Base-by-base conservation (phyloP, 2,113 vertebrate genomes). In the Eretmodus cyanostictus region DNA sequence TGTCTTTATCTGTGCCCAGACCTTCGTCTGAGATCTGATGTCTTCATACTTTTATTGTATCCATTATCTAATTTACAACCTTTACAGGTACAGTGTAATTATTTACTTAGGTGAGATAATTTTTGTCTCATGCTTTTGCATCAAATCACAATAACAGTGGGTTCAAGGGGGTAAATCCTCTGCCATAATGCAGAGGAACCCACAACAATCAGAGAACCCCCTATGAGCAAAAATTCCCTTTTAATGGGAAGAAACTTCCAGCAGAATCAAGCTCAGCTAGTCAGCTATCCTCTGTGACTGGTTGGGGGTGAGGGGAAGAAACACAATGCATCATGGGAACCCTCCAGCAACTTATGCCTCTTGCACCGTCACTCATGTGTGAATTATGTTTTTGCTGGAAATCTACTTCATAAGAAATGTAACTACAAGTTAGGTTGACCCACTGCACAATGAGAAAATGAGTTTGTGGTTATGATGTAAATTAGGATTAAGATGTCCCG, bases 1-100 rank as follows among this genome's bases (percentile, higher is more conserved):
- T 27, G 6, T 10, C 7, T 55, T 55, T 31, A 27, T 34, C 49
- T 22, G 29, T 3, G 3, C 31, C 5, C 27, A 34, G 24, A 47
- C 4, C 5, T 45, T 45, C 14, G 0, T 17, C 22, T 73, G 38
- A 27, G 8, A 0, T 27, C 13, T 73, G 4, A 73, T 0, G 38
- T 73, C 68, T 2, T 73, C 22, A 73, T 73, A 29, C 8, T 45
- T 24, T 73, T 27, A 73, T 45, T 2, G 4, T 47, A 47, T 17
- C 40, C 14, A 45, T 47, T 47, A 27, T 47, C 31, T 36, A 4
- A 8, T 5, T n/a, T 8, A 38, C 7, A 68, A n/a, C 11, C 24
- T 76, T 47, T 47, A 47, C 16, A 76, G 71, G 6, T 3, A 4
- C 38, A 17, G 22, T 24, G 38, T 71, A 42, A 71, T 71, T 71